phyloP scores from a whole-genome alignment of 2,888 invertebrate species.

The Cerastoderma edule region DNA sequence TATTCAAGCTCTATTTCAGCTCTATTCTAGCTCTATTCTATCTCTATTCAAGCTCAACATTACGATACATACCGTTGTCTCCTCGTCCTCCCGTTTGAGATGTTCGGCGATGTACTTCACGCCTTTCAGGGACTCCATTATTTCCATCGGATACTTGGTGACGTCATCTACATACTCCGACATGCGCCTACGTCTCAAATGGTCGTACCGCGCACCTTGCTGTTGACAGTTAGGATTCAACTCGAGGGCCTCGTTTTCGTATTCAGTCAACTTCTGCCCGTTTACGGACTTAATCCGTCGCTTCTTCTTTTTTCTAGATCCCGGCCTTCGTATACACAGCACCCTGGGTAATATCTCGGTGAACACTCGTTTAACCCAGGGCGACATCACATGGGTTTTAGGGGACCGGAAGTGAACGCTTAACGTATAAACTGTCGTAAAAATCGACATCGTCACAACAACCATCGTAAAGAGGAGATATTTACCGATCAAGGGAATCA shows the following conservation, averaged over 20 bases:
- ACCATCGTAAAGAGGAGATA: slow-evolving; percentile 99
- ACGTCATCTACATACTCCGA: slow-evolving; percentile 33
- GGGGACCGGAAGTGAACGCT: slow-evolving; percentile 99
- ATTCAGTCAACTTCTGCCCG: not conserved
- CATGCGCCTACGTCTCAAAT: slow-evolving; percentile 25
- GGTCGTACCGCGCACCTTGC: slow-evolving; percentile 27
- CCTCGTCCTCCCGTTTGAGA: slow-evolving; percentile 74
- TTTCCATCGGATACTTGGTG: slow-evolving; percentile 71
- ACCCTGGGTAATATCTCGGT: slow-evolving; percentile 96
- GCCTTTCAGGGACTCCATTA: slow-evolving; percentile 73
- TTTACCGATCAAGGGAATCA: slow-evolving; percentile 96
- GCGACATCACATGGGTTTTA: slow-evolving; percentile 98
- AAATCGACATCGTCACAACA: slow-evolving; percentile 96
- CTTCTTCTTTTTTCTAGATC: slow-evolving; percentile 41
- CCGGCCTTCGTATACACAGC: slow-evolving; percentile 94
- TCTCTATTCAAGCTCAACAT: not conserved
- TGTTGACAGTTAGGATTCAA: slow-evolving; percentile 8
- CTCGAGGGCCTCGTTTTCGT: not conserved
- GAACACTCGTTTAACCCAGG: slow-evolving; percentile 97
- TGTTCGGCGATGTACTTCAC: slow-evolving; percentile 77
- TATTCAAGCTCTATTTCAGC: no score
- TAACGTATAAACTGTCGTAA: slow-evolving; percentile 97
- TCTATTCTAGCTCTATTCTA: no score
- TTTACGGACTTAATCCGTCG: slow-evolving; percentile 12
- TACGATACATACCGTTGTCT: slow-evolving; percentile 55